A percentile compares a stretch with the other conserved stretches of the same genome.
Conservation (phyloP, 2,797 vertebrate genomes). For the Rhinatrema bivittatum region DNA sequence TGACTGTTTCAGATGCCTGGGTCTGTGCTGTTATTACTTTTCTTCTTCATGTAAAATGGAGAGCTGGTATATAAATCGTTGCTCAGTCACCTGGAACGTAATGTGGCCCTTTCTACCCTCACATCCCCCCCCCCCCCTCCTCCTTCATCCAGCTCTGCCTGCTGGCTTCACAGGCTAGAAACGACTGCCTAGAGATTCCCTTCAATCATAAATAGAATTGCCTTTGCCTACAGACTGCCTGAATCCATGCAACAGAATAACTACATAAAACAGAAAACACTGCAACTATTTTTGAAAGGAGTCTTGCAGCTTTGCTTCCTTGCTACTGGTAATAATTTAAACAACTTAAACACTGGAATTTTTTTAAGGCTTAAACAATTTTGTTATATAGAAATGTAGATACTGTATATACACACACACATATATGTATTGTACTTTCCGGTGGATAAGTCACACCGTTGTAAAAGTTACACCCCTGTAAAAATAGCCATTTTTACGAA, state of each 20-base stretch:
- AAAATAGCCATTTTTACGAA: too few relatives aligned
- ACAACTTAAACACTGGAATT: too few relatives aligned
- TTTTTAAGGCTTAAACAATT: too few relatives aligned
- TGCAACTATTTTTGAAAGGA: slow-evolving; percentile 13
- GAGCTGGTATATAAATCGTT: slow-evolving; percentile 72
- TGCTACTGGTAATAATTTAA: too few relatives aligned
- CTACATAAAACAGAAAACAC: too few relatives aligned
- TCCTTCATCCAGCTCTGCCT: slow-evolving; percentile 54
- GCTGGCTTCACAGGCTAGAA: slow-evolving; percentile 66
- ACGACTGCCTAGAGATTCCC: slow-evolving; percentile 68
- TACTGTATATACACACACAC: too few relatives aligned
- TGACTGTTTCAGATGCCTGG: slow-evolving; percentile 57
- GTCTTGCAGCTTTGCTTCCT: too few relatives aligned
- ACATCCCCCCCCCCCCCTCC: slow-evolving; percentile 1
- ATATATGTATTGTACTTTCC: too few relatives aligned
- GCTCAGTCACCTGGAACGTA: slow-evolving; percentile 78
- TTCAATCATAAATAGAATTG: slow-evolving; percentile 77
- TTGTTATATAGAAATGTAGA: too few relatives aligned
- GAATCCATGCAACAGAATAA: too few relatives aligned
- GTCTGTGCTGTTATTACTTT: slow-evolving; percentile 60
- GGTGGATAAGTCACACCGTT: too few relatives aligned
- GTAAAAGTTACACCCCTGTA: too few relatives aligned
- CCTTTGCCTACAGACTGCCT: slow-evolving; percentile 76
- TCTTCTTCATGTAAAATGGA: slow-evolving; percentile 57
- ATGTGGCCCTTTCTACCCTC: slow-evolving; percentile 56